Evolutionary conservation across 2,113 vertebrate species (phyloP).

Genomic region (Microtus richardsoni): DNA sequence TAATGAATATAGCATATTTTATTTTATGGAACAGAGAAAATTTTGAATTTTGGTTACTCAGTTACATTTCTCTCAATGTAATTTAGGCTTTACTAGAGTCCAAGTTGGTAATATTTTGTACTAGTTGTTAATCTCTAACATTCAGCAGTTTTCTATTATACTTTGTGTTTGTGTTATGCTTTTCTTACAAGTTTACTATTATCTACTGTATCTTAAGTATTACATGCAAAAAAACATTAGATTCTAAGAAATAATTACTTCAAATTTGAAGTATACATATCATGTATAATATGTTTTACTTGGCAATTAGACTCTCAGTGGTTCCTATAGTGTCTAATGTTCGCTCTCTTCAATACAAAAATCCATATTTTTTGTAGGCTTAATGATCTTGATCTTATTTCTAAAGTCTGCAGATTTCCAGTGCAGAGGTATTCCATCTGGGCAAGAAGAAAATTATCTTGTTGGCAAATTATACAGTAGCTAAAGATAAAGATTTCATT

Average conservation of each 20-base stretch:
- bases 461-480: background rate
- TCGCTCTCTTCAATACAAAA: background rate
- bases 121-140: background rate
- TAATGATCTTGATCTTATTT: constrained; percentile 6
- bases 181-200: background rate
- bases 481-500: constrained; percentile 36
- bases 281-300: background rate
- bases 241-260: background rate
- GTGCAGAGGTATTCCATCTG: background rate
- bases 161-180: background rate
- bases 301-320: background rate
- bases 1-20: background rate
- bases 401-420: constrained; percentile 7
- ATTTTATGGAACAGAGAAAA: background rate
- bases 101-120: background rate
- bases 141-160: background rate
- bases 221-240: background rate
- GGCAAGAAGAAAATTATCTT: constrained; percentile 31
- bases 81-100: background rate
- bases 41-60: background rate
- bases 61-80: background rate
- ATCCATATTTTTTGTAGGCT: background rate
- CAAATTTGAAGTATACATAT: background rate
- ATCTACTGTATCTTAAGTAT: background rate
- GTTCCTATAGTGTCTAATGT: background rate